Percentiles rank a stretch among this genome's conserved stretches.
phyloP scores from a whole-genome alignment of 2,888 invertebrate species.

The Didymodactylos carnosus region DNA sequence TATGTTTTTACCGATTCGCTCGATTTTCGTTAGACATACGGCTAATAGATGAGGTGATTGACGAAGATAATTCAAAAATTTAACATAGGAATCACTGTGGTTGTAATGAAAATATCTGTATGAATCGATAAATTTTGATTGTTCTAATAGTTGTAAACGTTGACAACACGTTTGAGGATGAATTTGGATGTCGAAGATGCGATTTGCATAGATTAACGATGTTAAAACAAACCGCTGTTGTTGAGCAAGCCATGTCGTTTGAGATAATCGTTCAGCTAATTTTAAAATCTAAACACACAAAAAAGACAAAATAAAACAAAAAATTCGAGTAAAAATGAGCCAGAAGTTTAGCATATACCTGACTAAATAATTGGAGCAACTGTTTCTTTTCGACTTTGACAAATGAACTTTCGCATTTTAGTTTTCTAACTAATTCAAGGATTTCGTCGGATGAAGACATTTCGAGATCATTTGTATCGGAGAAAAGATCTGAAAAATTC shows the following conservation, averaged over 20 bases:
- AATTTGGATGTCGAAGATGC: neutral
- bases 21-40: constrained; percentile 47
- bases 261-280: constrained; percentile 4
- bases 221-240: constrained; percentile 5
- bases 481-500: too few species aligned
- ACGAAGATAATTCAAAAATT: constrained; percentile 48
- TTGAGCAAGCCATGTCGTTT: constrained; percentile 5
- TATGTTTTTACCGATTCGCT: constrained; percentile 40
- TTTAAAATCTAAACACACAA: constrained; percentile 4
- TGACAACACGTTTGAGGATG: constrained; percentile 17
- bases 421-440: constrained; percentile 1
- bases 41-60: constrained; percentile 52
- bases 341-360: neutral
- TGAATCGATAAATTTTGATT: constrained; percentile 48
- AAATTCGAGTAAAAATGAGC: neutral
- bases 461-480: too few species aligned
- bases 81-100: constrained; percentile 48
- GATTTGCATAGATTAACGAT: constrained; percentile 1
- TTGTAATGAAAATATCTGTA: constrained; percentile 61
- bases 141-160: constrained; percentile 18
- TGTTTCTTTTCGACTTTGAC: constrained; percentile 6
- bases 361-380: constrained; percentile 1
- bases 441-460: neutral
- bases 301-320: too few species aligned
- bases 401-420: constrained; percentile 7